Evolutionary conservation across 2,113 vertebrate genomes (phyloP).

Genomic region (Pelecanoides urinatrix): DNA sequence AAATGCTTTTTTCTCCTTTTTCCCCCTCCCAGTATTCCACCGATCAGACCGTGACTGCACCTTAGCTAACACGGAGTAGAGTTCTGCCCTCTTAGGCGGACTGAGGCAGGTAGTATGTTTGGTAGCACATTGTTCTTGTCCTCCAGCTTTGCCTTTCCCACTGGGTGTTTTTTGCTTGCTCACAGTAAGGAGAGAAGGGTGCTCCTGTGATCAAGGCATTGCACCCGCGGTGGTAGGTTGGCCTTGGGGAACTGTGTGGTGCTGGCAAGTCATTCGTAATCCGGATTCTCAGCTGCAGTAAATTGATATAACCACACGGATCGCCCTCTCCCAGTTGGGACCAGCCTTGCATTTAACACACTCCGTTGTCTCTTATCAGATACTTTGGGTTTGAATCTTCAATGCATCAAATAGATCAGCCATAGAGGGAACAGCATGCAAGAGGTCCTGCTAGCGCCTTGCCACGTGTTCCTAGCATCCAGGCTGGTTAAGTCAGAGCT

Average conservation of each 20-base stretch:
- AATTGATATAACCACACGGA: neutral
- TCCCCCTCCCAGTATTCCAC: neutral
- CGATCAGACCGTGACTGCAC: neutral
- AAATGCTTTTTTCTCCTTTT: neutral
- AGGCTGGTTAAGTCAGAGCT: neutral
- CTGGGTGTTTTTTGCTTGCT: neutral
- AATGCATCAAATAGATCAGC: neutral
- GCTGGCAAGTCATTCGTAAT: neutral
- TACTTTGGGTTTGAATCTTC: neutral
- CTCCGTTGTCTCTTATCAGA: neutral
- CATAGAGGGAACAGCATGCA: neutral
- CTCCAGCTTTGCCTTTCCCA: neutral
- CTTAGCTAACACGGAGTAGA: neutral
- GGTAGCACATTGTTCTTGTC: neutral
- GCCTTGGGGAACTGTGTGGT: neutral
- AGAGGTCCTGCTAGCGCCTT: neutral
- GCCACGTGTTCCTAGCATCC: neutral
- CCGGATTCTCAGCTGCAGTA: neutral
- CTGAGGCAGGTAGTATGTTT: neutral
- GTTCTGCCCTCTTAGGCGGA: neutral
- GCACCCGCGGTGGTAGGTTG: neutral
- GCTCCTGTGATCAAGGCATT: neutral
- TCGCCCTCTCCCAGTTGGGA: neutral
- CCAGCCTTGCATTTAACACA: neutral
- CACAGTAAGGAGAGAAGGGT: neutral